phyloP scores from a whole-genome alignment of 37 sponge, comb jelly and placozoan species.

The Spongia lamella region DNA sequence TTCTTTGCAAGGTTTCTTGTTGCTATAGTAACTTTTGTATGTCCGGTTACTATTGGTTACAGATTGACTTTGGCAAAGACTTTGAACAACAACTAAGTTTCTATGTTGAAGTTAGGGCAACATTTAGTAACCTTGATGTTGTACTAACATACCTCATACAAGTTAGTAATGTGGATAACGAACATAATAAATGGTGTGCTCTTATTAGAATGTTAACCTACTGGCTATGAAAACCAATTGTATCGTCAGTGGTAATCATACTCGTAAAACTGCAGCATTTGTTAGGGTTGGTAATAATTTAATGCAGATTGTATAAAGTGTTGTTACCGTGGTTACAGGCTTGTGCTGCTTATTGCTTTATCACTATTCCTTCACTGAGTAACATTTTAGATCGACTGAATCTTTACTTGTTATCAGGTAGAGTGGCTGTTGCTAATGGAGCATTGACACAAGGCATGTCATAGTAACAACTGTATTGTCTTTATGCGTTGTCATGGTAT shows the following conservation, averaged over 20 bases:
- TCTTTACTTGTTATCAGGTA: constrained; percentile 86
- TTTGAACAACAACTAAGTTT: constrained; percentile 98
- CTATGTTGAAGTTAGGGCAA: constrained; percentile 91
- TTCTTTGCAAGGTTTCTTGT: constrained; percentile 62
- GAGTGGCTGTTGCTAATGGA: constrained; percentile 91
- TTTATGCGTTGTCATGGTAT: background rate
- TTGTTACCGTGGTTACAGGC: constrained; percentile 34
- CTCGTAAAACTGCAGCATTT: constrained; percentile 92
- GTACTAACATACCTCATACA: constrained; percentile 89
- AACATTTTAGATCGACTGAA: constrained; percentile 69
- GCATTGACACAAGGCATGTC: constrained; percentile 89
- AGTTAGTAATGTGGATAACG: constrained; percentile 19
- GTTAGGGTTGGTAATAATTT: constrained; percentile 59
- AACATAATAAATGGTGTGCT: background rate
- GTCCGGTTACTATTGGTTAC: background rate
- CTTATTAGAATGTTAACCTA: constrained; percentile 65
- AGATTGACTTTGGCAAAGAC: constrained; percentile 83
- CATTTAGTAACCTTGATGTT: constrained; percentile 86
- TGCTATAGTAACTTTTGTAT: background rate
- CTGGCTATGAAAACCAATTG: constrained; percentile 79
- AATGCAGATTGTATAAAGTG: too few species aligned
- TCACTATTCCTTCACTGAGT: constrained; percentile 91
- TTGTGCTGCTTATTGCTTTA: constrained; percentile 94
- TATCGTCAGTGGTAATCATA: constrained; percentile 80
- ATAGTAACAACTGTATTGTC: background rate